phyloP scores from a whole-genome alignment of 2,888 invertebrate species.

The Spodoptera picta region DNA sequence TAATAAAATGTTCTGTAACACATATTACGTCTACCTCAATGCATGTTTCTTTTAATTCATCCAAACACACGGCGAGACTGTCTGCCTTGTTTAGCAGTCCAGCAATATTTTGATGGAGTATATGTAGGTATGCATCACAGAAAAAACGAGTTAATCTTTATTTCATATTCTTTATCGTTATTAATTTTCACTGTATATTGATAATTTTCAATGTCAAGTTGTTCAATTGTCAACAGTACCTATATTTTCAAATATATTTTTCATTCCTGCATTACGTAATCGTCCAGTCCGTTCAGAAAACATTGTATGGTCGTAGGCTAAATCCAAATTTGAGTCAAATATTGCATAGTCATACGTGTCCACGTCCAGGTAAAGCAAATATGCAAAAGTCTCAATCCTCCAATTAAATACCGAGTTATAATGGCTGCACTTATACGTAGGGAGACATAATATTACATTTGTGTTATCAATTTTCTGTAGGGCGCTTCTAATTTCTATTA shows the following conservation, averaged over 20 bases:
- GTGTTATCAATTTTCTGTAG: too few relatives aligned
- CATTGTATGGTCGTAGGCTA: conserved; percentile 2
- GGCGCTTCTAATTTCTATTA: not conserved
- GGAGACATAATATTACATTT: too few relatives aligned
- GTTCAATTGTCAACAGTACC: too few relatives aligned
- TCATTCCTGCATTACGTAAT: too few relatives aligned
- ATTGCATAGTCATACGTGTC: conserved; percentile 12
- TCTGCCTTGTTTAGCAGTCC: not conserved
- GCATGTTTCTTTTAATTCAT: not conserved
- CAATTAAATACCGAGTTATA: conserved; percentile 13
- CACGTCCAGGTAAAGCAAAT: conserved; percentile 12
- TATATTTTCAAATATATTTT: too few relatives aligned
- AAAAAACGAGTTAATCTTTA: too few relatives aligned
- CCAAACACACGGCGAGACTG: not conserved
- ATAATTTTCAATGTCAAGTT: too few relatives aligned
- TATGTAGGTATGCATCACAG: too few relatives aligned
- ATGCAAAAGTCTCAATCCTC: conserved; percentile 17
- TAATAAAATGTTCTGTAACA: not conserved
- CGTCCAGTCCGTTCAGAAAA: conserved; percentile 4
- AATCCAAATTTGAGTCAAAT: conserved; percentile 11
- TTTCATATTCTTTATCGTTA: too few relatives aligned
- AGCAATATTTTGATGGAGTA: too few relatives aligned
- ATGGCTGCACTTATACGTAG: too few relatives aligned
- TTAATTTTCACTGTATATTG: too few relatives aligned
- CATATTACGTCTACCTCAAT: not conserved